Conservation (phyloP, 2,797 vertebrate species). For the Pseudomugil tenellus region DNA sequence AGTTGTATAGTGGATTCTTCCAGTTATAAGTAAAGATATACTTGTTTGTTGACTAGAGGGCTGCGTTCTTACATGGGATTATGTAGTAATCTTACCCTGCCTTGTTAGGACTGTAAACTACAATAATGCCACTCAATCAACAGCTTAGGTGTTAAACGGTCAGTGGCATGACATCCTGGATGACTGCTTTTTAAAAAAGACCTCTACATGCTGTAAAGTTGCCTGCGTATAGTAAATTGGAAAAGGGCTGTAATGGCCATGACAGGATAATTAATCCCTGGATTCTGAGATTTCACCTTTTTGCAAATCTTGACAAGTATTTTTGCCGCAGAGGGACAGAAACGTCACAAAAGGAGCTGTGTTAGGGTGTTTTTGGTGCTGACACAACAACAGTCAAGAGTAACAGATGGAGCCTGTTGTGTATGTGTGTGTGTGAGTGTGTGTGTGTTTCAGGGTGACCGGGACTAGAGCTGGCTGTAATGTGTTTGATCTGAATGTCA, state of each 20-base stretch:
- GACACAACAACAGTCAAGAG: slow-evolving; percentile 64
- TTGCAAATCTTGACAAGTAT: slow-evolving; percentile 63
- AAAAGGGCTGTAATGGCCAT: slow-evolving; percentile 49
- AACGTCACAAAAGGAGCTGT: slow-evolving; percentile 61
- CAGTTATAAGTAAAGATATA: neutral
- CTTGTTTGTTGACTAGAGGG: neutral
- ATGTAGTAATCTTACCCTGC: slow-evolving; percentile 1
- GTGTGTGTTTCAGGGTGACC: slow-evolving; percentile 52
- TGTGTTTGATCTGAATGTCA: slow-evolving; percentile 46
- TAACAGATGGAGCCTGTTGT: slow-evolving; percentile 70
- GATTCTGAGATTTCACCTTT: slow-evolving; percentile 52
- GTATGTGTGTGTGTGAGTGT: slow-evolving; percentile 5
- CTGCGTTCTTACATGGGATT: neutral
- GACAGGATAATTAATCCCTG: slow-evolving; percentile 69
- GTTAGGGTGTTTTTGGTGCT: slow-evolving; percentile 71
- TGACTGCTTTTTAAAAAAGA: slow-evolving; percentile 60
- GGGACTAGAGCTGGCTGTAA: slow-evolving; percentile 30
- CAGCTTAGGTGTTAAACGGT: slow-evolving; percentile 41
- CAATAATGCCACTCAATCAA: slow-evolving; percentile 27
- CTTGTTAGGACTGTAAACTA: neutral
- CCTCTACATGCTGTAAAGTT: slow-evolving; percentile 31
- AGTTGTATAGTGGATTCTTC: neutral
- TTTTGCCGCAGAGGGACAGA: slow-evolving; percentile 52
- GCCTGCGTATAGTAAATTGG: slow-evolving; percentile 46
- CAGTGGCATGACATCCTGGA: slow-evolving; percentile 41